phyloP scores from a whole-genome alignment of 2,888 invertebrate species.

The Strigamia crassipes region DNA sequence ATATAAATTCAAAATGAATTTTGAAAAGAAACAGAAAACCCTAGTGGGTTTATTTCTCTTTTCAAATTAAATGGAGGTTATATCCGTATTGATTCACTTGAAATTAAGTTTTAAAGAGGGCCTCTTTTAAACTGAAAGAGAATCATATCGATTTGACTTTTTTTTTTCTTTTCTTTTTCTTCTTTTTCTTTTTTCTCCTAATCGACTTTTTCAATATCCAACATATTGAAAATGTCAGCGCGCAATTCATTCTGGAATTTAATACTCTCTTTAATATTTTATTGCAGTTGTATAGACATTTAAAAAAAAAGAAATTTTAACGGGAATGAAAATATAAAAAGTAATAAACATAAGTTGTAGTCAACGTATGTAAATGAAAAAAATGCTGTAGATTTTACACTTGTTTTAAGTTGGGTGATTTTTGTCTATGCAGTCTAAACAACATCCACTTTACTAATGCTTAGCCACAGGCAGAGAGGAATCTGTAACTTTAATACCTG shows the following conservation, averaged over 20 bases:
- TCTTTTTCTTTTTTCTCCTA: neutral
- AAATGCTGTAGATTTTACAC: no score
- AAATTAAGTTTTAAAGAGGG: constrained; percentile 40
- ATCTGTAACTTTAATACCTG: constrained; percentile 2
- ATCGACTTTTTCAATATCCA: constrained; percentile 42
- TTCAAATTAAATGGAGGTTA: constrained; percentile 39
- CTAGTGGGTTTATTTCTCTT: constrained; percentile 26
- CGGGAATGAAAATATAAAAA: neutral
- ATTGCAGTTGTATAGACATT: neutral
- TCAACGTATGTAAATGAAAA: neutral
- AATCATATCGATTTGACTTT: neutral
- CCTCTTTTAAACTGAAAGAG: constrained; percentile 24
- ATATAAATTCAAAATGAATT: neutral
- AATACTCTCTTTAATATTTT: constrained; percentile 14
- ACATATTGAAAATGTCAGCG: constrained; percentile 33
- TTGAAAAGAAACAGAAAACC: neutral
- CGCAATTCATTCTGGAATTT: constrained; percentile 14
- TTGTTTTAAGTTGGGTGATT: neutral
- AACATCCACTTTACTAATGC: neutral
- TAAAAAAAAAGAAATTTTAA: neutral
- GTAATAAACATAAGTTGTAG: neutral
- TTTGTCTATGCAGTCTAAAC: neutral
- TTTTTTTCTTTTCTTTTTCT: neutral
- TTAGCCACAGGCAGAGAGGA: neutral
- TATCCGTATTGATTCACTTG: constrained; percentile 35